Conservation (phyloP, 2,888 invertebrate genomes). For the Conistra vaccinii region DNA sequence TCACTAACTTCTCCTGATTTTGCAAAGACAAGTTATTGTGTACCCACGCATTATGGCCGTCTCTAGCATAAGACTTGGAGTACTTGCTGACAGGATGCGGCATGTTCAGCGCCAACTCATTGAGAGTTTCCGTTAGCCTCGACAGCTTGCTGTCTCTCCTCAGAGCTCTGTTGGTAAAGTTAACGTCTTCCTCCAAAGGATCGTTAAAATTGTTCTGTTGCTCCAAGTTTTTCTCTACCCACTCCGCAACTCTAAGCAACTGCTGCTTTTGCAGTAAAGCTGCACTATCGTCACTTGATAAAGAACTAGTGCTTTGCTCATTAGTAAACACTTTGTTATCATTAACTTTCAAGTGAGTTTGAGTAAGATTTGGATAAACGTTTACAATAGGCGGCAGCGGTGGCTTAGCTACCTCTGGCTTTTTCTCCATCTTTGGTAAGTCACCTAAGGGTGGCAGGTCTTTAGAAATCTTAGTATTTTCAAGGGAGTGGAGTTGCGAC, state of each 20-base stretch:
- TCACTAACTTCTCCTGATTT: conserved; percentile 72
- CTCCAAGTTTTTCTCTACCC: conserved; percentile 93
- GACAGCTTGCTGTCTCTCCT: conserved; percentile 83
- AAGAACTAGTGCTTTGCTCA: conserved; percentile 88
- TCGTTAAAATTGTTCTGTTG: conserved; percentile 87
- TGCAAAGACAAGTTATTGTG: conserved; percentile 72
- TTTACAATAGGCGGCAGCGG: conserved; percentile 84
- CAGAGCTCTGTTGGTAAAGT: conserved; percentile 77
- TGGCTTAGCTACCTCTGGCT: conserved; percentile 76
- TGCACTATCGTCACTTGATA: conserved; percentile 89
- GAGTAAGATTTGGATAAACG: conserved; percentile 87
- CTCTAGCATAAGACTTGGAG: conserved; percentile 80
- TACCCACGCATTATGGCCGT: conserved; percentile 79
- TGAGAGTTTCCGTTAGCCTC: conserved; percentile 84
- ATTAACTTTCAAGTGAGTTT: conserved; percentile 88
- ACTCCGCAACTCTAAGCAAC: conserved; percentile 93
- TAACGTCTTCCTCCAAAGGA: conserved; percentile 85
- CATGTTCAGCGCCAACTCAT: conserved; percentile 87
- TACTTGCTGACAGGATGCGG: conserved; percentile 88
- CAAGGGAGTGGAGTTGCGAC: conserved; percentile 86
- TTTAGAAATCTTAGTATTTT: conserved; percentile 88
- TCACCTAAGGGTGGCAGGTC: conserved; percentile 82
- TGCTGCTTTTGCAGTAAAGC: conserved; percentile 92
- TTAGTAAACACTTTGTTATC: conserved; percentile 86
- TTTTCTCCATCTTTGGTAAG: conserved; percentile 76